Conservation (phyloP, 2,888 invertebrate species). For the Cinara cedri region DNA sequence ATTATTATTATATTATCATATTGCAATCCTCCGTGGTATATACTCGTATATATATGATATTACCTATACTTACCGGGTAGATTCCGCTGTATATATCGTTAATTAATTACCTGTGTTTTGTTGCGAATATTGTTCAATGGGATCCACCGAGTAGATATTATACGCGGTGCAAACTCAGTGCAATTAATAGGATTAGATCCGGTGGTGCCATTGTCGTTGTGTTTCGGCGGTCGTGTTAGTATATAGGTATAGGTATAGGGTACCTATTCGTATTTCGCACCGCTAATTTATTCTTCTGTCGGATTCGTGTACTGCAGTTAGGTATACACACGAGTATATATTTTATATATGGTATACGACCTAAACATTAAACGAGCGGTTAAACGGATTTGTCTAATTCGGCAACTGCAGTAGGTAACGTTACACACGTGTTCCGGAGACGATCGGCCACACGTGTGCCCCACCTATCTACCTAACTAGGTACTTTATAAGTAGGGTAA, state of each 20-base stretch:
- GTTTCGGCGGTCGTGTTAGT: constrained; percentile 27
- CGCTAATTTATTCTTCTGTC: constrained; percentile 42
- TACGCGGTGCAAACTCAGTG: background rate
- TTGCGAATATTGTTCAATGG: constrained; percentile 33
- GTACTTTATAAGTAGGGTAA: too few relatives aligned
- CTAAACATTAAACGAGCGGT: constrained; percentile 15
- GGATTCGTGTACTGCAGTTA: too few relatives aligned
- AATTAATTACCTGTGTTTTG: constrained; percentile 42
- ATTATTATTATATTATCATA: background rate
- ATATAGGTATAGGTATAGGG: background rate
- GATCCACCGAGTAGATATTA: constrained; percentile 7
- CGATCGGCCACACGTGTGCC: background rate
- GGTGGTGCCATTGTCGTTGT: background rate
- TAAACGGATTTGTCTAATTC: constrained; percentile 46
- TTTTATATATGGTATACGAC: background rate
- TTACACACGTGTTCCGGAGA: background rate
- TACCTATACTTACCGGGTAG: too few relatives aligned
- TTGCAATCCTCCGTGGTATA: too few relatives aligned
- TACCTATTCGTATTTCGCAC: background rate
- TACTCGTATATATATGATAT: background rate
- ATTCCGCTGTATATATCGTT: constrained; percentile 7
- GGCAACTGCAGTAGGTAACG: background rate
- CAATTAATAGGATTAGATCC: constrained; percentile 51
- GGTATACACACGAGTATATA: too few relatives aligned
- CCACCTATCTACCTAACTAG: too few relatives aligned